phyloP scores from a whole-genome alignment of 1,140 invertebrate species.

The Nasonia giraulti region DNA sequence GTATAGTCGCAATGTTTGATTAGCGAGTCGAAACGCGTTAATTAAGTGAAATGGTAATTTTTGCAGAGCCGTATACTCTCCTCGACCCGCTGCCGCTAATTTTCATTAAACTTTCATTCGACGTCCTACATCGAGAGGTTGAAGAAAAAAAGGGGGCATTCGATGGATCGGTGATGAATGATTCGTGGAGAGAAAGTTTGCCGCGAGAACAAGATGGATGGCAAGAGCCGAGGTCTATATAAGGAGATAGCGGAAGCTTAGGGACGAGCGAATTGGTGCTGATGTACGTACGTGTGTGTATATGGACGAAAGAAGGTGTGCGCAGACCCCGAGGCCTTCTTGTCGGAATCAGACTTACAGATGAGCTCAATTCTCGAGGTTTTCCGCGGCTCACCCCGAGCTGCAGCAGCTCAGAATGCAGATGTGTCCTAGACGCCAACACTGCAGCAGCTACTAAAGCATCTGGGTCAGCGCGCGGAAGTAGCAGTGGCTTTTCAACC shows the following conservation, averaged over 20 bases:
- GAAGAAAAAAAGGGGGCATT: background rate
- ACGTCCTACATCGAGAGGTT: background rate
- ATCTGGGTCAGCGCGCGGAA: slow-evolving; percentile 55
- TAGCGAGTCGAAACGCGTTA: background rate
- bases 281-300: background rate
- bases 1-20: background rate
- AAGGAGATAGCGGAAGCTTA: background rate
- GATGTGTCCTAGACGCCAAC: background rate
- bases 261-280: background rate
- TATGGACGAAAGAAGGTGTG: background rate
- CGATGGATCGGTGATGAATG: background rate
- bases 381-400: slow-evolving; percentile 20
- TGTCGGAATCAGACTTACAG: slow-evolving; percentile 40
- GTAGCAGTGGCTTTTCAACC: slow-evolving; percentile 16
- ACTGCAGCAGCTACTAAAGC: slow-evolving; percentile 36
- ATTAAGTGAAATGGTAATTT: background rate
- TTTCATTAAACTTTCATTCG: background rate
- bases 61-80: background rate
- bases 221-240: background rate
- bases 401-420: slow-evolving; percentile 7
- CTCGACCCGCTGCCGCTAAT: background rate
- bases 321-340: background rate
- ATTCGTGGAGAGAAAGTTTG: background rate
- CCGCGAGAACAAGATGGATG: slow-evolving; percentile 17
- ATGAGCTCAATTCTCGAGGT: slow-evolving; percentile 37